Base-by-base conservation (phyloP, 2,797 vertebrate species). In the Acipenser transmontanus region DNA sequence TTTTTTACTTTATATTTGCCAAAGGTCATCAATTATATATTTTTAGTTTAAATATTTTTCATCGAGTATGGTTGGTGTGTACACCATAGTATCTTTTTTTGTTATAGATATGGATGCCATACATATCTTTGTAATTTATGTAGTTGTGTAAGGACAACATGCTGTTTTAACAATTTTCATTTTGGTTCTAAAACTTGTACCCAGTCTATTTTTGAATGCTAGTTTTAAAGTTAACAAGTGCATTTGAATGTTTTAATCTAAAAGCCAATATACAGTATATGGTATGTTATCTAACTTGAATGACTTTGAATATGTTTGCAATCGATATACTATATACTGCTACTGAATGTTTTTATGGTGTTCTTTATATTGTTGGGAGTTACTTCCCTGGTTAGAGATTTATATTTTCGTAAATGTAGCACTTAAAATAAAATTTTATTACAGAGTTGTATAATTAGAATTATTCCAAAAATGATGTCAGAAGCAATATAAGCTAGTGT, bases 391-490 rank as follows among this genome's bases (percentile, higher is more conserved):
- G 90, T 93, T 96, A 98, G 94, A 98, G 97, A 99, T 95, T 97
- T 96, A 97, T 99, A 99, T 99, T 99, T 99, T 99, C 96, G 96
- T 98, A 99, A 97, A 95, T 98, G 96, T 99, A 94, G 92, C 94
- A 96, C 92, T 96, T 95, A 97, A 34, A 34, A 34, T 34, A 3
- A 4, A 89, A 93, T 97, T 99, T 99, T 99, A 94, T 98, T 98
- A 99, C 95, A 87, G 87, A 97, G 92, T 95, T 96, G 94, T 96
- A 96, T 94, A 90, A 94, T 88, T 92, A 94, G 91, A 79, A 81
- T 78, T 75, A 73, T 76, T 83, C 71, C 80, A 91, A 88, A 17
- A 91, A 89, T 80, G 91, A 91, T 84, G 93, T 92, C 92, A 88
- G 93, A 93, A 93, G 94, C 85, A 93, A 94, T 95, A 94, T 95